Conservation (phyloP, 1,140 invertebrate species). For the Cyclina sinensis region DNA sequence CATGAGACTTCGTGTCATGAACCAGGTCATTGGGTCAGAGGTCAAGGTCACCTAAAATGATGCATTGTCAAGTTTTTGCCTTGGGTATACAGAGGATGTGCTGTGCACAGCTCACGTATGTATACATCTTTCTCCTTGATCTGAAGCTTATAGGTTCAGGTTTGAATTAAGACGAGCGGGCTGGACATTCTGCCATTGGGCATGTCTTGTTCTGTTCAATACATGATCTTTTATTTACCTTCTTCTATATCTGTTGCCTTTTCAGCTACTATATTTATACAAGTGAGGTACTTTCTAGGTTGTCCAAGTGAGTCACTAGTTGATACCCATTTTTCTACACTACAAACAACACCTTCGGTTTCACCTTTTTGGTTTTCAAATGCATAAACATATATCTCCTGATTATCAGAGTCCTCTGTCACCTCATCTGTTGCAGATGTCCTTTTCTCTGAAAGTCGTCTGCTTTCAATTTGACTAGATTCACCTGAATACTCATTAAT, state of each 20-base stretch:
- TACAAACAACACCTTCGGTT: slow-evolving; percentile 62
- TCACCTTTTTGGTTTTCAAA: slow-evolving; percentile 47
- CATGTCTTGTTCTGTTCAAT: no score
- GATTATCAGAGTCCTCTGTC: slow-evolving; percentile 4
- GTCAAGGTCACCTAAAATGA: no score
- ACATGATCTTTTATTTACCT: slow-evolving; percentile 42
- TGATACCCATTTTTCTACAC: slow-evolving; percentile 48
- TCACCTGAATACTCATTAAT: slow-evolving; percentile 4
- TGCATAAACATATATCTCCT: slow-evolving; percentile 58
- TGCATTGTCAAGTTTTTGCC: no score
- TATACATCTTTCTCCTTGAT: no score
- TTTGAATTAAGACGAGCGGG: no score
- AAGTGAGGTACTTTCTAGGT: slow-evolving; percentile 65
- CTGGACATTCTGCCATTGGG: no score
- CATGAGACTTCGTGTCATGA: no score
- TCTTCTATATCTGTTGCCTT: slow-evolving; percentile 32
- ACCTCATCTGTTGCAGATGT: not conserved
- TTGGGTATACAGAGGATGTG: no score
- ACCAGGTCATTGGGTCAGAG: no score
- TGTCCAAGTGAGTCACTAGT: slow-evolving; percentile 33
- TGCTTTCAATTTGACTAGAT: slow-evolving; percentile 24
- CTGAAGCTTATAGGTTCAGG: no score
- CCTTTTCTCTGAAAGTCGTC: not conserved
- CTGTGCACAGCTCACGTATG: no score
- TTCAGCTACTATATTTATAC: slow-evolving; percentile 65